Base-by-base conservation (phyloP, 2,888 invertebrate species). In the Andrena haemorrhoa region DNA sequence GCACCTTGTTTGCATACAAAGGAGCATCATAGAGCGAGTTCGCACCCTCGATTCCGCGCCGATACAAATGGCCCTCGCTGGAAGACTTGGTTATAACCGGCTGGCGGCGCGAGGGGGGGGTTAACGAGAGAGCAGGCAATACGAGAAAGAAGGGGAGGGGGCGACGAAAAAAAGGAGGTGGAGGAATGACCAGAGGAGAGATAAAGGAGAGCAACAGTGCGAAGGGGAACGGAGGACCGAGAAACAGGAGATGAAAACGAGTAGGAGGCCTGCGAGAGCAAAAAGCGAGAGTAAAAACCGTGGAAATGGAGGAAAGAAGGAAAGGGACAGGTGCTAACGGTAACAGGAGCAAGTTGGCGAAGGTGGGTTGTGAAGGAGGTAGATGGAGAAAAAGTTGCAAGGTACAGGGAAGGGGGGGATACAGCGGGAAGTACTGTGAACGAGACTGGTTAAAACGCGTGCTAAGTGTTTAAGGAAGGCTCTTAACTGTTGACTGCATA, bases 1-100 rank as follows among this genome's bases (percentile, higher is more conserved):
- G 88, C 84, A 81, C 79, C 90, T 91, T 86, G 90, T 92, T 92
- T 92, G 91, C 91, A 92, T 91, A 91, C 85, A 82, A 86, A 85
- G 83, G 74, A 68, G 75, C 70, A 63, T 69, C 75, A 76, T 86
- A 74, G 65, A 77, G 81, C 56, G 71, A 64, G 79, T 78, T 78
- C 82, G 79, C 86, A 86, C 88, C 85, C 88, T 85, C 86, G 76
- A 83, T 87, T 83, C 75, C 12, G 29, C 35, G 64, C 73, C 84
- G 78, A 87, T 87, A 88, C 80, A 78, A 87, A 87, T 82, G 79
- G 78, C 72, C 64, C 60, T 77, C 71, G 60, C 61, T 64, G 69
- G 26, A 58, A 69, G 69, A 69, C 41, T 41, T 23, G 58, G 69
- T 56, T 35, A 56, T 69, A 56, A 69, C 56, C 56, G 56, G 23